Conservation (phyloP, 2,113 vertebrate genomes). For the Herpetotheres cachinnans region DNA sequence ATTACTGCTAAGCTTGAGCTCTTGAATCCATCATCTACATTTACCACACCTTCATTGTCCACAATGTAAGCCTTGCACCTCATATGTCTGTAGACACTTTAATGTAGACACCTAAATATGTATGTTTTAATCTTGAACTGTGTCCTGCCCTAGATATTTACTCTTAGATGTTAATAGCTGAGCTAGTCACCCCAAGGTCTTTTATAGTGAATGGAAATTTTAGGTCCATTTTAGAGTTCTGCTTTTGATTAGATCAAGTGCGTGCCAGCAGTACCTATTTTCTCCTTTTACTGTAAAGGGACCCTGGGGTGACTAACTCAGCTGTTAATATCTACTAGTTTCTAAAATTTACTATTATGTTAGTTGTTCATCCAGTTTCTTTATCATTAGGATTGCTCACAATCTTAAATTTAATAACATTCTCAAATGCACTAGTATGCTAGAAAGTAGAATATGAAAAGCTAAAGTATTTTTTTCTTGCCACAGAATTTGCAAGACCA, state of each 20-base stretch:
- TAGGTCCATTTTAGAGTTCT: neutral
- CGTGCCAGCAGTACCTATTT: neutral
- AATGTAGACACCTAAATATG: neutral
- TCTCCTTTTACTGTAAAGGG: neutral
- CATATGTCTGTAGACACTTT: neutral
- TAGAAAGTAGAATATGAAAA: neutral
- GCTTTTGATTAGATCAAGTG: neutral
- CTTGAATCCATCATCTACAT: neutral
- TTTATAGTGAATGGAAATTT: neutral
- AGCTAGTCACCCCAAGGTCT: neutral
- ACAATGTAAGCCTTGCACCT: neutral
- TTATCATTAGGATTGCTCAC: neutral
- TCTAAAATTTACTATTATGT: neutral
- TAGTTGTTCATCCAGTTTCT: neutral
- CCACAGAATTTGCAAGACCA: neutral
- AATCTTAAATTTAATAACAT: neutral
- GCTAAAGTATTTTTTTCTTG: neutral
- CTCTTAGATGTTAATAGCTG: neutral
- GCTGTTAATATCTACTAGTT: neutral
- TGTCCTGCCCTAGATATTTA: slow-evolving; percentile 7
- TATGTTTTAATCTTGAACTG: neutral
- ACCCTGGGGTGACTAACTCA: neutral
- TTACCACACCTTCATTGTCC: neutral
- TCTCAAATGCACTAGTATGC: neutral
- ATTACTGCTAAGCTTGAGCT: neutral